Conservation (phyloP, 2,797 vertebrate species). For the Graptemys geographica region DNA sequence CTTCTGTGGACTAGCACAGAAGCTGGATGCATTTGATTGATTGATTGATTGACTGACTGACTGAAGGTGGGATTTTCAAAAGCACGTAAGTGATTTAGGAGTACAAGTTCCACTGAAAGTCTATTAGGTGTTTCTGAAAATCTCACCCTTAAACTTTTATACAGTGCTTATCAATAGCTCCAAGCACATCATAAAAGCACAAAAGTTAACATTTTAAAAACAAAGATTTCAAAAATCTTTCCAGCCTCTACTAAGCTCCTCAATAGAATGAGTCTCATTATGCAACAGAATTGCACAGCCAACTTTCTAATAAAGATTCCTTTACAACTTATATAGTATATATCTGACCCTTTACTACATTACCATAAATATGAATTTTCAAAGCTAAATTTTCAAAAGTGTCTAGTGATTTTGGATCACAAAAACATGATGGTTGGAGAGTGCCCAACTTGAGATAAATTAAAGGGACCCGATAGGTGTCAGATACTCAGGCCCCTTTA, state of each 20-base stretch:
- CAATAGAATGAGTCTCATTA: neutral
- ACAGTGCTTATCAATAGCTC: neutral
- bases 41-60: neutral
- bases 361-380: neutral
- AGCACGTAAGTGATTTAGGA: neutral
- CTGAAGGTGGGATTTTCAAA: neutral
- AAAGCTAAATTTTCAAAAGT: neutral
- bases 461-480: neutral
- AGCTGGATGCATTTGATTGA: neutral
- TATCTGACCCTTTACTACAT: neutral
- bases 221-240: neutral
- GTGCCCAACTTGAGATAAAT: neutral
- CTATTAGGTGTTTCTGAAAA: neutral
- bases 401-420: neutral
- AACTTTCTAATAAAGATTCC: neutral
- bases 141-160: neutral
- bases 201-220: neutral
- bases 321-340: neutral
- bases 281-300: rapidly evolving
- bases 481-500: neutral
- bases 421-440: neutral
- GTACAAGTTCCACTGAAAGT: neutral
- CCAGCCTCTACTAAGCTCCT: neutral
- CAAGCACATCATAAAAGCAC: neutral
- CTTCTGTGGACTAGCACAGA: neutral